A percentile compares a stretch with the other conserved stretches of the same genome.
phyloP scores from a whole-genome alignment of 2,113 vertebrate genomes.

The Elachura formosa region DNA sequence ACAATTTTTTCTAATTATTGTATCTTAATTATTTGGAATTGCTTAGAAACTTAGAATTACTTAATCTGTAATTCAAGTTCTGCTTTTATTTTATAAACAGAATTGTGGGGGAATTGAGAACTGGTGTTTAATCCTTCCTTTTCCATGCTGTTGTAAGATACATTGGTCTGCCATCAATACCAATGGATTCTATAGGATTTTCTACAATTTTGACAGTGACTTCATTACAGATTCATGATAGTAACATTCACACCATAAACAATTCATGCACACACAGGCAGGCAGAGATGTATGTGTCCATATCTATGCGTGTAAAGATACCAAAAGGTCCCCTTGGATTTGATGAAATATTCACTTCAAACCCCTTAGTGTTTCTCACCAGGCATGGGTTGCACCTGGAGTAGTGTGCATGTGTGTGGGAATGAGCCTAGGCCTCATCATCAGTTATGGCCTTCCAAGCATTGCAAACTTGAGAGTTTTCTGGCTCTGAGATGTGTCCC shows the following conservation, averaged over 20 bases:
- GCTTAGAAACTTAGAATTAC: no score
- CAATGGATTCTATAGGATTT: not conserved
- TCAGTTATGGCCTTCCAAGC: not conserved
- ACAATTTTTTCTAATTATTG: not conserved
- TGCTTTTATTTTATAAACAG: not conserved
- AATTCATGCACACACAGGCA: not conserved
- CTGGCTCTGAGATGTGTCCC: not conserved
- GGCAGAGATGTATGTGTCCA: not conserved
- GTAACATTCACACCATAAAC: not conserved
- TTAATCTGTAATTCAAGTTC: not conserved
- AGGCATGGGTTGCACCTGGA: rapidly evolving
- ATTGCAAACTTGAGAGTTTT: not conserved
- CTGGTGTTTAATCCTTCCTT: not conserved
- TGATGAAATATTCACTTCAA: not conserved
- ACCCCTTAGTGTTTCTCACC: not conserved
- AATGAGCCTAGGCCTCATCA: rapidly evolving
- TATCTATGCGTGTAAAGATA: not conserved
- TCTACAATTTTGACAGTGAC: not conserved
- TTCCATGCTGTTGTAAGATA: not conserved
- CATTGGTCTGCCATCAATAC: not conserved
- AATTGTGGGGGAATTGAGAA: not conserved
- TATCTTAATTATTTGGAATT: no score
- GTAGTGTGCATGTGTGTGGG: rapidly evolving
- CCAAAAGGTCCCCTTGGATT: not conserved
- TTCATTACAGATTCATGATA: not conserved